phyloP scores from a whole-genome alignment of 2,797 vertebrate species.

The Labeo calbasu region DNA sequence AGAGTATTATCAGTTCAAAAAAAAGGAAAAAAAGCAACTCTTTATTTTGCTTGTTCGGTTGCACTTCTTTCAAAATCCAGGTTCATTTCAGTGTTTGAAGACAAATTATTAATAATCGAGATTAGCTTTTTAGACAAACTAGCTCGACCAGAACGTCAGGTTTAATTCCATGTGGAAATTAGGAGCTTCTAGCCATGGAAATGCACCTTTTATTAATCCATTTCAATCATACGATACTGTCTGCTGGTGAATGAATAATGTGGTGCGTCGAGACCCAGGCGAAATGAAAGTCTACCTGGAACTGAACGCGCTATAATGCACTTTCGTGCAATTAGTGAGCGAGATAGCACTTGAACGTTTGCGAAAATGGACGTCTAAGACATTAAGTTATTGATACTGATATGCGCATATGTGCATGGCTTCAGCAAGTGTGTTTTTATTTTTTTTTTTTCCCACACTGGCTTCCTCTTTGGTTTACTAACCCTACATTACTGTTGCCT shows the following conservation, averaged over 20 bases:
- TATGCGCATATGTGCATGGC: conserved; percentile 29
- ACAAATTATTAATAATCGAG: background rate
- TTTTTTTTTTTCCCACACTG: background rate
- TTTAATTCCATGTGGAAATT: conserved; percentile 18
- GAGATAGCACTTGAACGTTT: conserved; percentile 10
- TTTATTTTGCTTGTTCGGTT: conserved; percentile 26
- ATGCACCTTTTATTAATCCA: conserved; percentile 14
- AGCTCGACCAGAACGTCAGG: conserved; percentile 32
- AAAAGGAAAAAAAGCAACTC: background rate
- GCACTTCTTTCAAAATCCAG: conserved; percentile 33
- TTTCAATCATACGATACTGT: background rate
- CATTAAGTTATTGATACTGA: conserved; percentile 5
- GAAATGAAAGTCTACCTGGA: background rate
- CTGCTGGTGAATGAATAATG: background rate
- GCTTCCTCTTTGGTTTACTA: conserved; percentile 24
- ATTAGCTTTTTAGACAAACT: conserved; percentile 40
- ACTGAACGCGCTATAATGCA: background rate
- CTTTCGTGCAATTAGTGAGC: background rate
- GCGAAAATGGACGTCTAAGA: background rate
- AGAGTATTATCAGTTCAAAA: conserved; percentile 22
- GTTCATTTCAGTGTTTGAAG: conserved; percentile 19
- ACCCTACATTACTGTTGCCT: conserved; percentile 3
- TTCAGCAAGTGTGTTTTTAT: background rate
- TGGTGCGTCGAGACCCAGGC: background rate
- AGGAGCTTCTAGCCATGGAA: conserved; percentile 29